Evolutionary conservation across 2,797 vertebrate species (phyloP).

Genomic region (Anniella stebbinsi): DNA sequence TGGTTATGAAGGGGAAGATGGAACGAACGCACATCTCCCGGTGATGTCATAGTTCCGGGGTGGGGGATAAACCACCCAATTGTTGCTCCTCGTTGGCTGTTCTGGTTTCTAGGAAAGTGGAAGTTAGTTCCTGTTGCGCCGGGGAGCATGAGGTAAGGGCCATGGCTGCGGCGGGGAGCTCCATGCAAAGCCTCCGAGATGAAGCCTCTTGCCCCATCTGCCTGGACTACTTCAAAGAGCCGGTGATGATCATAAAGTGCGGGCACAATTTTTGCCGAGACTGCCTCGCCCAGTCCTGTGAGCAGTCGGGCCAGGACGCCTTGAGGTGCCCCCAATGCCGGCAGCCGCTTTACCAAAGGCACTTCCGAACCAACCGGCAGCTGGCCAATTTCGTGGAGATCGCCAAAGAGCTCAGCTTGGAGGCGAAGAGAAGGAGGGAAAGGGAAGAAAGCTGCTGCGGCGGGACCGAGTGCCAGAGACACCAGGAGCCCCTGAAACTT

Average conservation of each 20-base stretch:
- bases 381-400: conserved; percentile 72
- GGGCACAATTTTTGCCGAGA: conserved; percentile 16
- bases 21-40: too few species aligned
- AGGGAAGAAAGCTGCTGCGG: neutral
- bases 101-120: neutral
- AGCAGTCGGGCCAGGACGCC: conserved; percentile 30
- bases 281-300: neutral
- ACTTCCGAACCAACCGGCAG: conserved; percentile 70
- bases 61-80: neutral
- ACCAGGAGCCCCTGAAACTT: conserved; percentile 71
- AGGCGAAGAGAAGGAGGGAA: conserved; percentile 16
- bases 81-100: neutral
- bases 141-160: too few species aligned
- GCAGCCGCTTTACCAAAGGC: conserved; percentile 62
- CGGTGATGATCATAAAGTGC: neutral
- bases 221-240: neutral
- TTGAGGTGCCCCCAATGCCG: conserved; percentile 67
- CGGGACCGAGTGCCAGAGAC: conserved; percentile 58
- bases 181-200: neutral
- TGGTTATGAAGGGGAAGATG: neutral
- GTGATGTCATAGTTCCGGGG: neutral
- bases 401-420: conserved; percentile 60
- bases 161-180: neutral
- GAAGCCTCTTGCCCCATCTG: neutral
- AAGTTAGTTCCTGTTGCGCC: neutral